These are phyloP conservation scores for Griposia aprilina DNA, from an alignment of 2,888 invertebrate species.

Conservation along the genomic window DNA sequence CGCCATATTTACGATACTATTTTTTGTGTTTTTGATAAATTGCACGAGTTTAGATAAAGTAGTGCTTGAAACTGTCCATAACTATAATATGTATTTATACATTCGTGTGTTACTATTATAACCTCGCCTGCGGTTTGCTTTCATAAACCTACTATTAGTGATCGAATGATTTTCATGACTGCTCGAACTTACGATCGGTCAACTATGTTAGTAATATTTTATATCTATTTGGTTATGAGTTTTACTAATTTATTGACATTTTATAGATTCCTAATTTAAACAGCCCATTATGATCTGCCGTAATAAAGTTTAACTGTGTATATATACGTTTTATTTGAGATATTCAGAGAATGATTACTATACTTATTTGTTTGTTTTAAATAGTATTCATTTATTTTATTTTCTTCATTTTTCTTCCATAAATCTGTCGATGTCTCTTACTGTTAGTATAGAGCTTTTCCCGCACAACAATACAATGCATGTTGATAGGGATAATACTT, in stretches of 20 bases:
- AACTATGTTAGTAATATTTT: neutral
- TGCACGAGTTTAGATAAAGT: neutral
- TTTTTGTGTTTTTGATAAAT: neutral
- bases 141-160: neutral
- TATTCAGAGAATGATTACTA: neutral
- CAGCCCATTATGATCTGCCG: neutral
- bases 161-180: conserved; percentile 22
- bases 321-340: neutral
- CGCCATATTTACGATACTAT: neutral
- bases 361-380: neutral
- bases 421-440: neutral
- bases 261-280: conserved; percentile 16
- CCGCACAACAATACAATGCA: neutral
- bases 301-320: neutral
- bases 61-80: neutral
- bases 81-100: neutral
- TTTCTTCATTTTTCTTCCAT: neutral
- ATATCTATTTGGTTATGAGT: conserved; percentile 2
- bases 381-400: neutral
- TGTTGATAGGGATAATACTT: neutral
- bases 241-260: conserved; percentile 13
- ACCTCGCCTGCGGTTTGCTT: neutral
- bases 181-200: conserved; percentile 9
- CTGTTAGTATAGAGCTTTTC: neutral
- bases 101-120: neutral